These are phyloP conservation scores for Sphyrna mokarran DNA, from an alignment of 2,113 vertebrate species.

Conservation along the genomic window DNA sequence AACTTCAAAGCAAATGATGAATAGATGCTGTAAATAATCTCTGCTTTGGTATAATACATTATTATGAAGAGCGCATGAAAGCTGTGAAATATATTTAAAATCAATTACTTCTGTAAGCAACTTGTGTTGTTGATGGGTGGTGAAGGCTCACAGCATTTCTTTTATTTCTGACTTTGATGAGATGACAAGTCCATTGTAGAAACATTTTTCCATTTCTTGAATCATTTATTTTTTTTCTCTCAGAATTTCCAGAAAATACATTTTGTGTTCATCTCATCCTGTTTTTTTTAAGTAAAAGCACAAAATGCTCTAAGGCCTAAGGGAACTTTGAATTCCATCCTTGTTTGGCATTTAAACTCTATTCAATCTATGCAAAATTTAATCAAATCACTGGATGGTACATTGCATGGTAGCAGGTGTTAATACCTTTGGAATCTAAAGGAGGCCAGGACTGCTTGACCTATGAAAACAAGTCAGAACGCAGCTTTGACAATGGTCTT, in stretches of 20 bases:
- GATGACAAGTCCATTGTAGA: constrained; percentile 12
- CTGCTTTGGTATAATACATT: constrained; percentile 29
- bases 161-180: constrained; percentile 28
- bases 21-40: constrained; percentile 25
- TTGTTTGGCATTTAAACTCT: constrained; percentile 2
- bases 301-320: background rate
- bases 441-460: background rate
- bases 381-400: background rate
- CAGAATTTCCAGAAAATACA: background rate
- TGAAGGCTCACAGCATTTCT: background rate
- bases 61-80: background rate
- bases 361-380: background rate
- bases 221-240: background rate
- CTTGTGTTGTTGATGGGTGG: constrained; percentile 4
- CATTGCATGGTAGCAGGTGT: background rate
- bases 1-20: background rate
- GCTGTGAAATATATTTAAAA: constrained; percentile 29
- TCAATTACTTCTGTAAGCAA: background rate
- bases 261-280: background rate
- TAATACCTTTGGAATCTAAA: background rate
- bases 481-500: background rate
- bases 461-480: background rate
- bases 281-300: background rate
- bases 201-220: background rate
- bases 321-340: background rate